These are phyloP conservation scores for Ianthella basta DNA, from an alignment of 37 sponge, comb jelly and placozoan species.

Conservation along the genomic window DNA sequence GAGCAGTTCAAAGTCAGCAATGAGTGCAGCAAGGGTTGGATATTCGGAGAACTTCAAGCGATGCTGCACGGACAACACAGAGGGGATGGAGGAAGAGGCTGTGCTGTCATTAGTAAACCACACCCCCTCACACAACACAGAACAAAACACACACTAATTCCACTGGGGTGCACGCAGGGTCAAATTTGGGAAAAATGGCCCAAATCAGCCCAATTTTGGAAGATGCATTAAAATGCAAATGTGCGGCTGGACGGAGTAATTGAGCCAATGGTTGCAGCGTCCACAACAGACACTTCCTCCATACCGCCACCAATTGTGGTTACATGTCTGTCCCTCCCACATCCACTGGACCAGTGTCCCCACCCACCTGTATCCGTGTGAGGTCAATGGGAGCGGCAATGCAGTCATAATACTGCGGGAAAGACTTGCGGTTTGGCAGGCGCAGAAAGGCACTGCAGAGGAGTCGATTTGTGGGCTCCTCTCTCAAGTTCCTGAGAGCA, in stretches of 20 bases:
- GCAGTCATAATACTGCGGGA: conserved; percentile 65
- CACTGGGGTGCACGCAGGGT: too few relatives aligned
- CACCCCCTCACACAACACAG: neutral
- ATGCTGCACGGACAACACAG: conserved; percentile 39
- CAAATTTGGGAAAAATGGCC: too few relatives aligned
- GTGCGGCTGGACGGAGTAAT: too few relatives aligned
- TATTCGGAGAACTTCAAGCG: conserved; percentile 60
- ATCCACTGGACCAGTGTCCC: too few relatives aligned
- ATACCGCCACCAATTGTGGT: too few relatives aligned
- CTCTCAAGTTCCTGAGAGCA: conserved; percentile 47
- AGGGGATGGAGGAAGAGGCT: neutral
- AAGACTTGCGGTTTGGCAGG: conserved; percentile 42
- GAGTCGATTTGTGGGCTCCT: neutral
- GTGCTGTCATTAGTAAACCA: neutral
- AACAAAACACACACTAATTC: neutral
- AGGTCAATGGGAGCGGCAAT: conserved; percentile 66
- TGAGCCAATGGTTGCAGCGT: too few relatives aligned
- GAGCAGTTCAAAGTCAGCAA: conserved; percentile 59
- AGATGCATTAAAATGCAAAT: too few relatives aligned
- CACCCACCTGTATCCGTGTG: conserved; percentile 64
- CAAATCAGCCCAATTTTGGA: neutral
- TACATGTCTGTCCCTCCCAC: too few relatives aligned
- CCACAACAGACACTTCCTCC: too few relatives aligned
- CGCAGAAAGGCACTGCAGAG: conserved; percentile 54
- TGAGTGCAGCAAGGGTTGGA: conserved; percentile 22